Evolutionary conservation across 1,140 invertebrate genomes (phyloP).

Genomic region (Drosophila kurseongensis): DNA sequence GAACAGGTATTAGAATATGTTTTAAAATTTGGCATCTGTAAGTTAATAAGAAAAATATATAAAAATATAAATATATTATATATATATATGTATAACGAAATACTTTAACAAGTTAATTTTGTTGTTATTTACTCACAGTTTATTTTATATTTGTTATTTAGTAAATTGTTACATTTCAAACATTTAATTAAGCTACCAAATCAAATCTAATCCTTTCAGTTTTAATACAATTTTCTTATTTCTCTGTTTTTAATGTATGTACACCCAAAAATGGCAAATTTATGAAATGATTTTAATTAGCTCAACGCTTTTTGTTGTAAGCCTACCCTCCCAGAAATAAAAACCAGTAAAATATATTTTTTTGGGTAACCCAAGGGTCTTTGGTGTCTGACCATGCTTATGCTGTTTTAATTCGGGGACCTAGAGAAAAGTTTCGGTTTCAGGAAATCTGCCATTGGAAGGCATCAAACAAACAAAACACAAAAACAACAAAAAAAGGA

Average conservation of each 20-base stretch:
- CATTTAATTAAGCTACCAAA: too few species aligned
- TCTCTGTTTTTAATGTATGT: conserved; percentile 8
- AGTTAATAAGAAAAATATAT: too few species aligned
- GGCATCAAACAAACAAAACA: conserved; percentile 68
- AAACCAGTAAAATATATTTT: conserved; percentile 13
- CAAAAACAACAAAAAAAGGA: conserved; percentile 19
- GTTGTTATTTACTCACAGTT: too few species aligned
- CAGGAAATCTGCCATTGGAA: conserved; percentile 73
- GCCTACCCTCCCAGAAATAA: conserved; percentile 8
- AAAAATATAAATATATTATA: too few species aligned
- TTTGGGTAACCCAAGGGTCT: conserved; percentile 11
- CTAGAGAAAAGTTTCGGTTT: conserved; percentile 45
- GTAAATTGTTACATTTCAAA: too few species aligned
- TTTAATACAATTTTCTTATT: neutral
- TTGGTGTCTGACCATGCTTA: conserved; percentile 50
- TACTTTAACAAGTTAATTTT: too few species aligned
- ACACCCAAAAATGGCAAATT: conserved; percentile 72
- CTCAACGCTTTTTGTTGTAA: conserved; percentile 31
- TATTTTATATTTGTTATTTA: too few species aligned
- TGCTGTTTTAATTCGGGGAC: conserved; percentile 60
- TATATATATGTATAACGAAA: too few species aligned
- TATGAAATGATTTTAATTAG: conserved; percentile 81
- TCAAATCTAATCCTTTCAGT: neutral
- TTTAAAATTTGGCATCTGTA: too few species aligned
- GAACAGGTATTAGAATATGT: too few species aligned